Evolutionary conservation across 2,113 vertebrate species (phyloP).

Genomic region (Probosciger aterrimus): DNA sequence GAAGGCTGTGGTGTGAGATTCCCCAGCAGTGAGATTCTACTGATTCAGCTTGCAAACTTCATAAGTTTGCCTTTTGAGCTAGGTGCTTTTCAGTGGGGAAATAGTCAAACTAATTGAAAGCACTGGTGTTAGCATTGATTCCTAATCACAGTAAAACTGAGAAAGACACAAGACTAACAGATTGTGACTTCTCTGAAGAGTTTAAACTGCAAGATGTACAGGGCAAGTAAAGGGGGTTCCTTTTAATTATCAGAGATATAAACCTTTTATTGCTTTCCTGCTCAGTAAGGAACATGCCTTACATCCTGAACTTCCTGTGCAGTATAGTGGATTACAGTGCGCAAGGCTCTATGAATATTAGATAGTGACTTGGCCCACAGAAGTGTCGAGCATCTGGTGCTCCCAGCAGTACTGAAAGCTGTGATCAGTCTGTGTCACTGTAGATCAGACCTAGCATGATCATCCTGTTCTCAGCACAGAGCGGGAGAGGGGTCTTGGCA

Average conservation of each 20-base stretch:
- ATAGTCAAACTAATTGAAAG: neutral
- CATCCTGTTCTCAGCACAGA: neutral
- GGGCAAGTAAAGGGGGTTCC: neutral
- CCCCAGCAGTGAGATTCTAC: neutral
- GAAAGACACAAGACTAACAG: neutral
- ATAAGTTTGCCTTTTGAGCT: neutral
- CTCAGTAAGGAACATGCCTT: neutral
- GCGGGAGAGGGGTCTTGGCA: neutral
- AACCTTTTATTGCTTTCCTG: neutral
- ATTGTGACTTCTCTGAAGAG: neutral
- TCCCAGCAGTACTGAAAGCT: neutral
- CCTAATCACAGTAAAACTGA: neutral
- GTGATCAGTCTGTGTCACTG: constrained; percentile 10
- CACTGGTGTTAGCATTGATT: neutral
- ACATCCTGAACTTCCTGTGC: neutral
- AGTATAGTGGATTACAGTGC: neutral
- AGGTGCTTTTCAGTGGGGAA: neutral
- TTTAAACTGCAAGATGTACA: neutral
- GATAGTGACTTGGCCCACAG: neutral
- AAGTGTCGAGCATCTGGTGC: neutral
- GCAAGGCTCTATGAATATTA: constrained; percentile 25
- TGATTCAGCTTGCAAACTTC: neutral
- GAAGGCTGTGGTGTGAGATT: neutral
- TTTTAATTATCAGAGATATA: neutral
- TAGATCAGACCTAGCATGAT: constrained; percentile 9